Evolutionary conservation across 2,888 invertebrate genomes (phyloP).

Genomic region (Campopleginae sp.): DNA sequence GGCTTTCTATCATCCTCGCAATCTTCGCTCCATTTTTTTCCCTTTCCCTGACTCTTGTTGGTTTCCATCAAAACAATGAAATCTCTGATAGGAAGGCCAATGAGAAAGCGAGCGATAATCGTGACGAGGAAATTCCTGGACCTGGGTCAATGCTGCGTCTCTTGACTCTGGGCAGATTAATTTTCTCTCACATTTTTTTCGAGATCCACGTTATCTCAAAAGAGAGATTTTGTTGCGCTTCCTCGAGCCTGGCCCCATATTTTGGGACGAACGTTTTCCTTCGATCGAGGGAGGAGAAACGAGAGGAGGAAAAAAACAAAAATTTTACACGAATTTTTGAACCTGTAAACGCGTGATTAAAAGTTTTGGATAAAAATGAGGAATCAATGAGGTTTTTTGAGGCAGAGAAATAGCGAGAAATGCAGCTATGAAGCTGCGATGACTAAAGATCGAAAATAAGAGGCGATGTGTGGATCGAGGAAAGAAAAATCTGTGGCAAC

Average conservation of each 20-base stretch:
- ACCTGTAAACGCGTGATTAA: not conserved
- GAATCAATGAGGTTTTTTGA: not conserved
- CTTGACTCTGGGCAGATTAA: conserved; percentile 21
- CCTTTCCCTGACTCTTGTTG: not conserved
- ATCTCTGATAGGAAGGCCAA: conserved; percentile 12
- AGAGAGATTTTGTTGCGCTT: conserved; percentile 21
- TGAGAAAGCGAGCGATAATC: conserved; percentile 3
- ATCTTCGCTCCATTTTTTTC: conserved; percentile 19
- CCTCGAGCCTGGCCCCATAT: not conserved
- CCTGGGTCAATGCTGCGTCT: conserved; percentile 39
- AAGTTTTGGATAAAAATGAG: not conserved
- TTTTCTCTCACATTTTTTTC: not conserved
- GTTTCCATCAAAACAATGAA: conserved; percentile 4
- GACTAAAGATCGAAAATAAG: conserved; percentile 23
- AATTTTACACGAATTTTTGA: not conserved
- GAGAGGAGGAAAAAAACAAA: not conserved
- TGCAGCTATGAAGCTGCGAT: conserved; percentile 25
- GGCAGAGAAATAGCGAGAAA: conserved; percentile 1
- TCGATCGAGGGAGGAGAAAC: not conserved
- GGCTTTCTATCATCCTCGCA: not conserved
- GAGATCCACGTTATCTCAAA: not conserved
- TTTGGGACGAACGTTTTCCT: conserved; percentile 10
- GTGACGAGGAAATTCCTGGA: conserved; percentile 31
- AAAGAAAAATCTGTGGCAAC: conserved; percentile 42
- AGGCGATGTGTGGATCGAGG: conserved; percentile 26